A percentile compares a stretch with the other conserved stretches of the same genome.
Conservation (phyloP, 2,888 invertebrate genomes). For the Ganaspis brasiliensis region DNA sequence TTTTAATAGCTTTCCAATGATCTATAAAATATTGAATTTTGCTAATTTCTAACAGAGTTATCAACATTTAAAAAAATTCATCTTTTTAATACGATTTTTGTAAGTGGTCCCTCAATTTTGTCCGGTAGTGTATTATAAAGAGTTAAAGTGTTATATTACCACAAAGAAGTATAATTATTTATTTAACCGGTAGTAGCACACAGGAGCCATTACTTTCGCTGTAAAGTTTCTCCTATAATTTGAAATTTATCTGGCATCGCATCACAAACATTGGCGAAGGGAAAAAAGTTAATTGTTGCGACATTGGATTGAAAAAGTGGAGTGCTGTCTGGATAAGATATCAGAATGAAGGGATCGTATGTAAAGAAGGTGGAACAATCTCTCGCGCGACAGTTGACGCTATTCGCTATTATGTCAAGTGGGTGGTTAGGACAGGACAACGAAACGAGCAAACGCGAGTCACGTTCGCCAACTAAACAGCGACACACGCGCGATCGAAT, state of each 20-base stretch:
- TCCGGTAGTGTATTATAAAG: too few relatives aligned
- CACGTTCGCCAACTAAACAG: slow-evolving; percentile 58
- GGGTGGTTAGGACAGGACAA: slow-evolving; percentile 23
- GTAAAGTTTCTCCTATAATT: background rate
- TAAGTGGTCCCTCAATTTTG: too few relatives aligned
- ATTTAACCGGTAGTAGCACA: too few relatives aligned
- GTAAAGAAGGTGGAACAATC: slow-evolving; percentile 15
- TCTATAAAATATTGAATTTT: too few relatives aligned
- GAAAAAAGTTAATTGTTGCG: slow-evolving; percentile 4
- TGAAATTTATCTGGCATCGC: slow-evolving; percentile 1
- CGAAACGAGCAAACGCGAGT: slow-evolving; percentile 53
- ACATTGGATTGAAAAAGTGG: slow-evolving; percentile 46
- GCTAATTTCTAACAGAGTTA: too few relatives aligned
- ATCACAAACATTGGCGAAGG: background rate
- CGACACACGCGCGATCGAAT: slow-evolving; percentile 59
- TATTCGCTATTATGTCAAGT: slow-evolving; percentile 24
- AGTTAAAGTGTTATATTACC: too few relatives aligned
- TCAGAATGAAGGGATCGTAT: slow-evolving; percentile 46
- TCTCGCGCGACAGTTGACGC: slow-evolving; percentile 15
- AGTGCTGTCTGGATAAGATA: slow-evolving; percentile 45
- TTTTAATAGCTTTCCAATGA: too few relatives aligned
- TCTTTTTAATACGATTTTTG: too few relatives aligned
- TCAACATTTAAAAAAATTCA: too few relatives aligned
- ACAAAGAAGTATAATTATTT: too few relatives aligned
- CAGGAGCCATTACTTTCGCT: background rate